phyloP scores from a whole-genome alignment of 2,113 vertebrate species.

The Psophia crepitans region DNA sequence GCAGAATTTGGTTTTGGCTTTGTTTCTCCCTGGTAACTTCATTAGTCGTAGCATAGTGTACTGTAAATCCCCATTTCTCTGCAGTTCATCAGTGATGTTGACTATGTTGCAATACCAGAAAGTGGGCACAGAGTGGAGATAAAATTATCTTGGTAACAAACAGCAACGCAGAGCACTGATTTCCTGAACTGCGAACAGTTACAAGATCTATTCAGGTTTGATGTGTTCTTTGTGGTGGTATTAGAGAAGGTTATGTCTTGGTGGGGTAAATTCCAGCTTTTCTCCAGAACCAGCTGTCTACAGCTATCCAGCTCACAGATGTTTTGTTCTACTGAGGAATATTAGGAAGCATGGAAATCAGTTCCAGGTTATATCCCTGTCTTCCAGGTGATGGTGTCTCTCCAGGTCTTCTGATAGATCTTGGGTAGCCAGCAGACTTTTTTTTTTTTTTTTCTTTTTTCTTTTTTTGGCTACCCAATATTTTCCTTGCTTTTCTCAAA shows the following conservation, averaged over 20 bases:
- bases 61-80: neutral
- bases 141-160: slow-evolving; percentile 9
- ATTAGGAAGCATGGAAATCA: neutral
- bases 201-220: neutral
- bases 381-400: neutral
- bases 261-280: neutral
- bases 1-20: neutral
- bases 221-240: neutral
- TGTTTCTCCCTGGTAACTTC: neutral
- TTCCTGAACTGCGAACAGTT: neutral
- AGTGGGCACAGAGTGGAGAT: neutral
- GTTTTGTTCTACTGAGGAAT: neutral
- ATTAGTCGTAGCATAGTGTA: neutral
- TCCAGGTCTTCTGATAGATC: neutral
- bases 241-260: neutral
- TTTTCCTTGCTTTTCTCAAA: neutral
- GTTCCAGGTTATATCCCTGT: neutral
- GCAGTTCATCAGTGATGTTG: neutral
- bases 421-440: neutral
- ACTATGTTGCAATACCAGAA: neutral
- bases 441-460: neutral
- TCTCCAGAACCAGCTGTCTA: neutral
- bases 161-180: neutral
- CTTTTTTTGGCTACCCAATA: neutral
- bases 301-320: neutral